Evolutionary conservation across 2,797 vertebrate genomes (phyloP).

Genomic region (Sebastiscus tertius): DNA sequence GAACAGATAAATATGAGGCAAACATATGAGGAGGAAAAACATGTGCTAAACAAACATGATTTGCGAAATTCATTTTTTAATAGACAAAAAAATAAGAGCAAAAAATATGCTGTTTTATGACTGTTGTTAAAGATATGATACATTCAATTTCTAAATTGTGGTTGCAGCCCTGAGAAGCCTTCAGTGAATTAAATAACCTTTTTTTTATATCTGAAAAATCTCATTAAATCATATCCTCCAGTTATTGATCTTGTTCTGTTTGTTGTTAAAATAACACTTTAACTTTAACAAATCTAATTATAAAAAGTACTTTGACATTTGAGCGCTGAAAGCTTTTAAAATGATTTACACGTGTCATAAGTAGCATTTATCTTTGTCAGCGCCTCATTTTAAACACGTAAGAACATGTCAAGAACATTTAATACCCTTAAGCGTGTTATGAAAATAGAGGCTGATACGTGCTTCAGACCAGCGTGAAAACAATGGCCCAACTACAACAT

Average conservation of each 20-base stretch:
- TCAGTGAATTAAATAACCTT: neutral
- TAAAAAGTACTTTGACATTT: constrained; percentile 22
- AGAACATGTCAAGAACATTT: constrained; percentile 27
- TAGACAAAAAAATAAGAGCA: neutral
- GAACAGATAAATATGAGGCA: constrained; percentile 33
- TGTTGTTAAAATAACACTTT: constrained; percentile 16
- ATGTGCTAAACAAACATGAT: neutral
- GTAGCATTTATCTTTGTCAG: constrained; percentile 41
- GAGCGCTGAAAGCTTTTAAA: constrained; percentile 28
- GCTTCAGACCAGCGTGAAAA: constrained; percentile 45
- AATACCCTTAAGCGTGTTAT: constrained; percentile 32
- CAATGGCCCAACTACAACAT: constrained; percentile 50
- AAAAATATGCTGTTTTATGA: neutral
- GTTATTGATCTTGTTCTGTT: constrained; percentile 36
- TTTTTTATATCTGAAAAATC: neutral
- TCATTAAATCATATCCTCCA: neutral
- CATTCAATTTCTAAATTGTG: neutral
- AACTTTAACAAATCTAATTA: constrained; percentile 15
- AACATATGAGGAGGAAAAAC: neutral
- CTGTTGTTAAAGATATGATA: neutral
- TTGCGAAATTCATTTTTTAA: neutral
- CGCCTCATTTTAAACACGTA: constrained; percentile 29
- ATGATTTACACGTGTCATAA: constrained; percentile 45
- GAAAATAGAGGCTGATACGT: constrained; percentile 45
- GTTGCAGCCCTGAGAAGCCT: neutral